Conservation (phyloP, 2,113 vertebrate species). For the Toxotes jaculatrix region DNA sequence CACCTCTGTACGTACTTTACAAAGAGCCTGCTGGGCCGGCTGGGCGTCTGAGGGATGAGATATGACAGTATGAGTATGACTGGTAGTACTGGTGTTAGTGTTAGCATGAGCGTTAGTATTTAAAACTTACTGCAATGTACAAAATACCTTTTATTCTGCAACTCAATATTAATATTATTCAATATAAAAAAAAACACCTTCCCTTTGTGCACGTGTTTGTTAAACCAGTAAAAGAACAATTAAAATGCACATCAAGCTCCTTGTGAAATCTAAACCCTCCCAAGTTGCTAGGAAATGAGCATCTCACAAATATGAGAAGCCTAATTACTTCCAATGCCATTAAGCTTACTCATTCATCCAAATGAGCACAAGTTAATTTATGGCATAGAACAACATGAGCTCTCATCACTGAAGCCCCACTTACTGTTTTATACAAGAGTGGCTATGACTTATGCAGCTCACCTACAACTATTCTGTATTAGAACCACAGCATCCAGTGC, state of each 20-base stretch:
- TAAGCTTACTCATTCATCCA: neutral
- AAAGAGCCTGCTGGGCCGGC: conserved; percentile 91
- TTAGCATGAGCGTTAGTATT: neutral
- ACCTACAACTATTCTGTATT: neutral
- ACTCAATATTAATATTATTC: too few species aligned
- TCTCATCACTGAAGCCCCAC: neutral
- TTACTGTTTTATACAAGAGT: neutral
- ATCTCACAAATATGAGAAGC: conserved; percentile 23
- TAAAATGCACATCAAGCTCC: neutral
- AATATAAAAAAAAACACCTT: neutral
- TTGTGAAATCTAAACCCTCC: conserved; percentile 14
- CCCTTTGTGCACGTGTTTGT: neutral
- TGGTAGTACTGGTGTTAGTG: neutral
- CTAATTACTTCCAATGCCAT: neutral
- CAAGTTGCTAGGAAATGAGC: conserved; percentile 16
- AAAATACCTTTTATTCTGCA: neutral
- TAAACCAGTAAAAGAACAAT: neutral
- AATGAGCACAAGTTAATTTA: neutral
- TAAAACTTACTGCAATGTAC: neutral
- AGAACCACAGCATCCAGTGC: neutral
- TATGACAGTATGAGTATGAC: conserved; percentile 8
- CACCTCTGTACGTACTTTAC: conserved; percentile 94
- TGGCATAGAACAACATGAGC: neutral
- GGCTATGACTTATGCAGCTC: neutral
- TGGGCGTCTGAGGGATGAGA: conserved; percentile 82